These are phyloP conservation scores for Chironomus tepperi DNA, from an alignment of 1,140 invertebrate genomes.

Conservation along the genomic window DNA sequence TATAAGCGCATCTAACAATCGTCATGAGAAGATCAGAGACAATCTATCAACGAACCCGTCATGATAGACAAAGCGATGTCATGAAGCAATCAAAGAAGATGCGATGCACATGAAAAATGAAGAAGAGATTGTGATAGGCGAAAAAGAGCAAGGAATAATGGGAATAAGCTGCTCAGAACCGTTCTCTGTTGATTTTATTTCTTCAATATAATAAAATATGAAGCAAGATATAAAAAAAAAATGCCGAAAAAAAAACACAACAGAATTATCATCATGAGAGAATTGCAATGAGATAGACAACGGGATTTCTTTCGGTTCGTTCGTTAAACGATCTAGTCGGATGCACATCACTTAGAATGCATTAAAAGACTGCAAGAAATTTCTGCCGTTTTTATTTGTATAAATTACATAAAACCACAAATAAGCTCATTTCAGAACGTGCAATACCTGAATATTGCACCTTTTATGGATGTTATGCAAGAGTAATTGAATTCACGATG, in stretches of 20 bases:
- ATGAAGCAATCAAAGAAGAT: too few relatives aligned
- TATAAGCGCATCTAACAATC: too few relatives aligned
- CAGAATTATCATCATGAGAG: too few relatives aligned
- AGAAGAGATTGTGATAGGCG: neutral
- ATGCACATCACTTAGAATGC: constrained; percentile 11
- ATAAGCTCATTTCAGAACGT: neutral
- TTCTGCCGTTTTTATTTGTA: neutral
- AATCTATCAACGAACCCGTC: too few relatives aligned
- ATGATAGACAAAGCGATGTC: too few relatives aligned
- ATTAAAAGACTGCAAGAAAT: neutral
- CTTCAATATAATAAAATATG: neutral
- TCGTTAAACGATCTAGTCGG: neutral
- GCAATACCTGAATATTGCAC: neutral
- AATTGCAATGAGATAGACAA: constrained; percentile 10
- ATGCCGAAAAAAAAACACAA: neutral
- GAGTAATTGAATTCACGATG: too few relatives aligned
- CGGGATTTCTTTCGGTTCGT: neutral
- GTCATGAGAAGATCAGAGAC: too few relatives aligned
- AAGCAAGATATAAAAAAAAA: neutral
- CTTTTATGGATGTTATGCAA: neutral
- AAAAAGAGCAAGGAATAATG: too few relatives aligned
- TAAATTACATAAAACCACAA: neutral
- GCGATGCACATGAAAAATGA: neutral
- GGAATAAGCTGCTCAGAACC: neutral
- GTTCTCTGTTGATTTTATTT: neutral